Evolutionary conservation across 1,140 invertebrate species (phyloP).

Genomic region (Papilio polyxenes): DNA sequence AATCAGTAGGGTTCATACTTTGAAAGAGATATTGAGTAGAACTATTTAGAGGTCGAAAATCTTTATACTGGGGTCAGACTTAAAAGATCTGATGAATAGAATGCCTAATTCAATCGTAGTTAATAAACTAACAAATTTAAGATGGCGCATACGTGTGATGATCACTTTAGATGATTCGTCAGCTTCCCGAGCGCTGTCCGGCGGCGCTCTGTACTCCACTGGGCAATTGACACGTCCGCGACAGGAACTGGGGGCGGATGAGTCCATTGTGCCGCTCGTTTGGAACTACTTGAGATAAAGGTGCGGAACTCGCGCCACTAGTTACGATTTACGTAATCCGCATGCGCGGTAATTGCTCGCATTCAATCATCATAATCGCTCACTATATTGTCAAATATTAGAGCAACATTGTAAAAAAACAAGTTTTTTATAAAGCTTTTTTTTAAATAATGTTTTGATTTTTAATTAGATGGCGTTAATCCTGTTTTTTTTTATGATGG

Average conservation of each 20-base stretch:
- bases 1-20: no score
- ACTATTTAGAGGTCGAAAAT: no score
- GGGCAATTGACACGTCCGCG: constrained; percentile 50
- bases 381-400: background rate
- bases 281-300: constrained; percentile 49
- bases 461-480: background rate
- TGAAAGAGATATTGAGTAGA: no score
- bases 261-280: constrained; percentile 49
- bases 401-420: background rate
- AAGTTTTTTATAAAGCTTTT: background rate
- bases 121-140: constrained; percentile 17
- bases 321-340: constrained; percentile 41
- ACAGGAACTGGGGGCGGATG: constrained; percentile 48
- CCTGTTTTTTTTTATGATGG: no score
- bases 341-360: constrained; percentile 21
- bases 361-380: constrained; percentile 27
- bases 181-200: constrained; percentile 26
- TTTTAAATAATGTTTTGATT: background rate
- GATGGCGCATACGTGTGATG: constrained; percentile 19
- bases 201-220: constrained; percentile 11
- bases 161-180: constrained; percentile 32
- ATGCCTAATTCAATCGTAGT: background rate
- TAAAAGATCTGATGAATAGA: no score
- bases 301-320: constrained; percentile 42
- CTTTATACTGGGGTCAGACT: no score